These are phyloP conservation scores for Oryzias melastigma DNA, from an alignment of 2,113 vertebrate genomes.

Conservation along the genomic window DNA sequence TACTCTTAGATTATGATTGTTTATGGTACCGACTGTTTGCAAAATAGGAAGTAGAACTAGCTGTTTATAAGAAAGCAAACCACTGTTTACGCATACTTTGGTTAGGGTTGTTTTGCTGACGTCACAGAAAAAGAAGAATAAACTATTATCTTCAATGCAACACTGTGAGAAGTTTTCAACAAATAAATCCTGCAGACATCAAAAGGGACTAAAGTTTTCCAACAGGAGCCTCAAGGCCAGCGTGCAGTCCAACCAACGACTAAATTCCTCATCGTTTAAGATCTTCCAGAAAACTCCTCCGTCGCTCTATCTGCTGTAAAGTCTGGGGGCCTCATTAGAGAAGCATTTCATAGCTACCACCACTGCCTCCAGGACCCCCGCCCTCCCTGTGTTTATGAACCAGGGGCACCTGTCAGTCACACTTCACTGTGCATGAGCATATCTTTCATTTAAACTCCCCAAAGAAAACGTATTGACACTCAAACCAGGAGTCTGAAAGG, in stretches of 20 bases:
- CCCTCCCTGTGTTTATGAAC: slow-evolving; percentile 41
- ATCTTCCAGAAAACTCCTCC: slow-evolving; percentile 16
- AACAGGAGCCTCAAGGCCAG: slow-evolving; percentile 20
- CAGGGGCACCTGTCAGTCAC: slow-evolving; percentile 48
- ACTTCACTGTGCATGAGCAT: slow-evolving; percentile 45
- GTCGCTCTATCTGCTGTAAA: slow-evolving; percentile 23
- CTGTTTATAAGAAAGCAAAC: no score
- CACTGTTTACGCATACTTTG: no score
- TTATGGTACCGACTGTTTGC: no score
- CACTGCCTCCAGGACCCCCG: slow-evolving; percentile 26
- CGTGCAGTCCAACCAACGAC: slow-evolving; percentile 7
- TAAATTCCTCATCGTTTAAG: slow-evolving; percentile 34
- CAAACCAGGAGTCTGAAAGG: slow-evolving; percentile 21
- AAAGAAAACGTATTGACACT: slow-evolving; percentile 36
- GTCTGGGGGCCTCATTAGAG: slow-evolving; percentile 27
- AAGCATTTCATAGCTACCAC: slow-evolving; percentile 45
- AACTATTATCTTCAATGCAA: no score
- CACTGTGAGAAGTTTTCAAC: neutral
- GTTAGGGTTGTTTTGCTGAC: no score
- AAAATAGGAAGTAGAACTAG: no score
- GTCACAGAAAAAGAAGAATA: no score
- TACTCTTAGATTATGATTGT: no score
- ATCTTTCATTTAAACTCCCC: slow-evolving; percentile 18
- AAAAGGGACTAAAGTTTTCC: slow-evolving; percentile 1
- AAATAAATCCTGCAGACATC: neutral